These are phyloP conservation scores for Drosophila quadrilineata DNA, from an alignment of 1,140 invertebrate genomes.

Conservation along the genomic window DNA sequence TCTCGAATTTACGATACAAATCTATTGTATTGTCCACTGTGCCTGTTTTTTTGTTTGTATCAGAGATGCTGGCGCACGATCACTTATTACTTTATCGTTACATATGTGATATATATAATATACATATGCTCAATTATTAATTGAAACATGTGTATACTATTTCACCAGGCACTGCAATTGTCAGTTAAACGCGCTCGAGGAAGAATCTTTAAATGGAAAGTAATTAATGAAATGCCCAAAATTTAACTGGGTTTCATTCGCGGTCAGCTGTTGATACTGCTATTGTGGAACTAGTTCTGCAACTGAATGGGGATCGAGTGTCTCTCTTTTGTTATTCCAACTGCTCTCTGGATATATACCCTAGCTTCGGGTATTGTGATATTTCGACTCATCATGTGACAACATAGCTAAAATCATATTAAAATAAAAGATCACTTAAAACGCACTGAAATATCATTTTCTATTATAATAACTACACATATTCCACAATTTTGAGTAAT, in stretches of 20 bases:
- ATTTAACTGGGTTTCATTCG: neutral
- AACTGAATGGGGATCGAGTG: constrained; percentile 14
- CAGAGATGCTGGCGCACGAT: constrained; percentile 16
- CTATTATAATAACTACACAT: too few species aligned
- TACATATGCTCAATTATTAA: neutral
- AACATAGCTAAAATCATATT: too few species aligned
- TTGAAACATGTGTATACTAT: neutral
- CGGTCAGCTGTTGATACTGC: constrained; percentile 16
- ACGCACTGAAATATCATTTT: too few species aligned
- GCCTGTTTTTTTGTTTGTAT: neutral
- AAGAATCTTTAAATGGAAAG: neutral
- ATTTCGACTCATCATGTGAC: too few species aligned
- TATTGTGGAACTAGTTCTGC: constrained; percentile 14
- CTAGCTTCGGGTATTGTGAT: too few species aligned
- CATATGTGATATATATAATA: neutral
- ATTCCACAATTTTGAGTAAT: too few species aligned
- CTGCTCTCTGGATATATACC: too few species aligned
- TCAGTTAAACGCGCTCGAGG: too few species aligned
- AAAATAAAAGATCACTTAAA: too few species aligned
- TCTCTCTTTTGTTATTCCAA: constrained; percentile 21
- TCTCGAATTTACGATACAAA: too few species aligned
- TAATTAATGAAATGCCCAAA: neutral
- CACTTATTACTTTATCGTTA: neutral
- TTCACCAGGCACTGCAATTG: neutral
- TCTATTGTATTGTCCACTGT: too few species aligned